phyloP scores from a whole-genome alignment of 2,888 invertebrate genomes.

The Ypsolopha scabrella region DNA sequence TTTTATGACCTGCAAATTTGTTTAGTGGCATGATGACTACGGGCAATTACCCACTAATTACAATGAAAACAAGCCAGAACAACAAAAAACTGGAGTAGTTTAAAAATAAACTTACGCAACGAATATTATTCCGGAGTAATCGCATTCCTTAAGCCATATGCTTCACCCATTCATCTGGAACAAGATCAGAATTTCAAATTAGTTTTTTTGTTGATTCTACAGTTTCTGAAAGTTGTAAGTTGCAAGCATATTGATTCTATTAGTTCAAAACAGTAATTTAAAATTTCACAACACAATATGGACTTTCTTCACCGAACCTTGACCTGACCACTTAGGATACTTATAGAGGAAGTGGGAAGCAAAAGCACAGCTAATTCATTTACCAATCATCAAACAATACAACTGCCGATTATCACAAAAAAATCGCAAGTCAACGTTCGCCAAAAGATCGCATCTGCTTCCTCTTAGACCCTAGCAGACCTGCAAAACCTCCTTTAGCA shows the following conservation, averaged over 20 bases:
- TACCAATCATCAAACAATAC: neutral
- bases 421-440: neutral
- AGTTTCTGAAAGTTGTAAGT: too few species aligned
- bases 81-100: slow-evolving; percentile 7
- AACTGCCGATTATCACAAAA: neutral
- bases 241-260: too few species aligned
- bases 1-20: neutral
- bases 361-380: too few species aligned
- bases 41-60: neutral
- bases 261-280: too few species aligned
- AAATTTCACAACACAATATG: too few species aligned
- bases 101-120: slow-evolving; percentile 41
- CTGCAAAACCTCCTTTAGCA: too few species aligned
- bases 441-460: too few species aligned
- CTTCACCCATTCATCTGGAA: slow-evolving; percentile 47
- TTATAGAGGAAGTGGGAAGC: too few species aligned
- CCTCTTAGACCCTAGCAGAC: too few species aligned
- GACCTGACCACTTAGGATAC: too few species aligned
- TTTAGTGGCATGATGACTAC: neutral
- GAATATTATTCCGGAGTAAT: slow-evolving; percentile 41
- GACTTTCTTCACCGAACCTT: too few species aligned
- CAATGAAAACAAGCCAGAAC: slow-evolving; percentile 1
- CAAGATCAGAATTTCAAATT: slow-evolving; percentile 17
- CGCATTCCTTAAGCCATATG: slow-evolving; percentile 54
- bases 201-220: neutral